Evolutionary conservation across 2,888 invertebrate species (phyloP), one percentile per base, ranked within the genome.

Genomic region (Rugalucina vietnamica): DNA sequence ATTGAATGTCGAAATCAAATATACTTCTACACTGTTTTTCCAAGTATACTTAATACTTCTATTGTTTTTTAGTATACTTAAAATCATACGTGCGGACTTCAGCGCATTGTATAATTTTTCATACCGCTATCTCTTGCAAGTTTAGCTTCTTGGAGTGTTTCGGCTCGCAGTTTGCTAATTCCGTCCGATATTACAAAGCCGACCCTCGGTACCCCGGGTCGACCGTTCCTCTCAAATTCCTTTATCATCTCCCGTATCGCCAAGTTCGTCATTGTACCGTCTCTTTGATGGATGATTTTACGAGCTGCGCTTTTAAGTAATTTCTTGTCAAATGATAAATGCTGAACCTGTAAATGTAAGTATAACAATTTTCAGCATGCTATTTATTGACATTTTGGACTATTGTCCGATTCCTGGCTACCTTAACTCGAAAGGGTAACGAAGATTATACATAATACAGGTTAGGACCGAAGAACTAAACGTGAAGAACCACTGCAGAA

Each of bases 171-270:
- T 32, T 91, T 94, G 37, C 94, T 94, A 71, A 93, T 91, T 21
- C 95, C 95, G 81, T 95, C 95, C 0, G 95, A 95, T 34, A 95
- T 92, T 5, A 95, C 94, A 29, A 95, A 90, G 10, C 93, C 94
- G 0, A 94, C 92, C 84, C 93, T 93, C 0, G 94, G 94, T 1
- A 94, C 91, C 29, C 89, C 86, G 0, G 34, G 57, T n/a, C 91
- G 87, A 2, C 89, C 90, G 2, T 85, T 76, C 8, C 24, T 70
- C 0, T 75, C 50, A 57, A 91, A 89, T 60, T 89, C 43, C 12
- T 84, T 24, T 27, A 76, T 80, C 89, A 92, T 92, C 24, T 50
- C 78, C 10, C 70, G 36, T 21, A 92, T 87, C 10, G 88, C 92
- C 14, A 79, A 50, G n/a, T 85, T 86, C 0, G 91, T 91, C 32